Percentiles rank a stretch among this genome's conserved stretches.
Evolutionary conservation across 2,888 invertebrate species (phyloP).

Genomic region (Acanthosepion esculentum): DNA sequence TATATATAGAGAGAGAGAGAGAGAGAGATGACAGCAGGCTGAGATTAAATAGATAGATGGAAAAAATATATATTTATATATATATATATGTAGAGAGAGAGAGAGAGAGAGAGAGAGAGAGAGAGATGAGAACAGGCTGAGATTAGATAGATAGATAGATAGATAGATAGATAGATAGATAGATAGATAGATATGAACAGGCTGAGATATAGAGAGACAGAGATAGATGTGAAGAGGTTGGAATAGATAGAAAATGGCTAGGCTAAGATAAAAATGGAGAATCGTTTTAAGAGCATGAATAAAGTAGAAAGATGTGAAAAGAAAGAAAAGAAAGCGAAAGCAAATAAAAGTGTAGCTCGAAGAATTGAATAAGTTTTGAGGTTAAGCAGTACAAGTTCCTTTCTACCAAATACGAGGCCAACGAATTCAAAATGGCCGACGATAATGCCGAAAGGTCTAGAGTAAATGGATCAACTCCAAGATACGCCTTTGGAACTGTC

Average conservation of each 20-base stretch:
- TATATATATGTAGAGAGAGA: neutral
- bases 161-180: neutral
- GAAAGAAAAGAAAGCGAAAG: neutral
- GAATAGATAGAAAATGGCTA: no score
- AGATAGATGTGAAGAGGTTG: no score
- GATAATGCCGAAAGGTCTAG: neutral
- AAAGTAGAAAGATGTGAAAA: neutral
- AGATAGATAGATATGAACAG: neutral
- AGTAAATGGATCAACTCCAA: conserved; percentile 10
- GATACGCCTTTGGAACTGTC: neutral
- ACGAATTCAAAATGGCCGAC: neutral
- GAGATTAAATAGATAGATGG: no score
- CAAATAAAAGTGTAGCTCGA: neutral
- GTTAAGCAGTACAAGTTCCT: conserved; percentile 8
- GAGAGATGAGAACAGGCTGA: neutral
- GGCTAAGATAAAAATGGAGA: no score
- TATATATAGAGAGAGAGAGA: no score
- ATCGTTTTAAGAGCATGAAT: neutral
- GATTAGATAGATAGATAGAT: neutral
- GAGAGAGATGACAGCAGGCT: no score
- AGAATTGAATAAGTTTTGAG: neutral
- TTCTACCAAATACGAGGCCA: neutral
- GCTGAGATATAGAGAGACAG: no score
- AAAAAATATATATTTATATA: no score
- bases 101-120: neutral